A percentile compares a stretch with the other conserved stretches of the same genome.
Conservation (phyloP, 2,797 vertebrate genomes). For the Rousettus madagascariensis region DNA sequence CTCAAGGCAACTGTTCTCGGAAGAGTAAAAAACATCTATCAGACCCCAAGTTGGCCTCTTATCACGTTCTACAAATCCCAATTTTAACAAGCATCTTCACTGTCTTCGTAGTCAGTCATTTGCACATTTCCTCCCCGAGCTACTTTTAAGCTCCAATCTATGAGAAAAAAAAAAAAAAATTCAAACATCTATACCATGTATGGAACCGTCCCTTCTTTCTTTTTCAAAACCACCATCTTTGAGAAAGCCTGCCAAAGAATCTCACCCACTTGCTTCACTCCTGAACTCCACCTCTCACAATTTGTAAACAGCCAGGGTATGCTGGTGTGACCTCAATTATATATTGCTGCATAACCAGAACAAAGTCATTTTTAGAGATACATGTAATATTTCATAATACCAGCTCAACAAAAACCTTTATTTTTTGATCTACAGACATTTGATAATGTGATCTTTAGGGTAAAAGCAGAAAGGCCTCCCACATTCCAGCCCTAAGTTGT, state of each 20-base stretch:
- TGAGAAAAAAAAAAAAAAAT: background rate
- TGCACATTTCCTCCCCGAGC: background rate
- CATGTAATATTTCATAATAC: background rate
- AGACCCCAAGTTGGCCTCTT: background rate
- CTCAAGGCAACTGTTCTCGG: background rate
- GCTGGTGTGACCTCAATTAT: background rate
- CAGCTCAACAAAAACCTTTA: background rate
- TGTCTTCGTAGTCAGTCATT: background rate
- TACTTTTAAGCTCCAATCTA: background rate
- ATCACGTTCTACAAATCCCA: background rate
- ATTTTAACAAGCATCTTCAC: background rate
- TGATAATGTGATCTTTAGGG: background rate
- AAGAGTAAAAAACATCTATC: background rate
- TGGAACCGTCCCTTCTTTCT: background rate
- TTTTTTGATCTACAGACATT: background rate
- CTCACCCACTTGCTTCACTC: background rate
- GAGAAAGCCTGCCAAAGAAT: background rate
- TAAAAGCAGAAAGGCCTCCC: background rate
- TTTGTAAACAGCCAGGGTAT: background rate
- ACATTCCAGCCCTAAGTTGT: background rate
- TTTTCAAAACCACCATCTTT: background rate
- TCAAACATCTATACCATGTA: background rate
- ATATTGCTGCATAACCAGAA: background rate
- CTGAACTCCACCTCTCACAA: background rate
- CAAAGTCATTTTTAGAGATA: background rate